These are phyloP conservation scores for Ascaphus truei DNA, from an alignment of 2,113 vertebrate species.

Conservation along the genomic window DNA sequence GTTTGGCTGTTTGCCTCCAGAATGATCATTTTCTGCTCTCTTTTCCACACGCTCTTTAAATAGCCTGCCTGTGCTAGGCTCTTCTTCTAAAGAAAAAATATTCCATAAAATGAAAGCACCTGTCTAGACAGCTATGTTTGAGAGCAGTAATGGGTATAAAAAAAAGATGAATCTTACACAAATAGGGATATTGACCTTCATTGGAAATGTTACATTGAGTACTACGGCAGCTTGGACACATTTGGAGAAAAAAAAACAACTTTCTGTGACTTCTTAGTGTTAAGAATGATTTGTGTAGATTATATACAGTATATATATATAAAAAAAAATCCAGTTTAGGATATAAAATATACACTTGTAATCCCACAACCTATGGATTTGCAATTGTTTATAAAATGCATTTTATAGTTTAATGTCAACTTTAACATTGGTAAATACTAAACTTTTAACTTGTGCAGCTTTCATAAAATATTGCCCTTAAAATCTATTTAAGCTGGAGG, in stretches of 20 bases:
- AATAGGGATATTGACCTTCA: constrained; percentile 19
- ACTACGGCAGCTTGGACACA: background rate
- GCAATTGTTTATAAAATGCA: too few relatives aligned
- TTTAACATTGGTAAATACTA: too few relatives aligned
- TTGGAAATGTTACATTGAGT: background rate
- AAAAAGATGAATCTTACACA: constrained; percentile 20
- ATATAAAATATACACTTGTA: background rate
- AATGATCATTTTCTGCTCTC: background rate
- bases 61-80: background rate
- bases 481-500: too few relatives aligned
- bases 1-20: constrained; percentile 5
- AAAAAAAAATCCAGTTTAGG: too few relatives aligned
- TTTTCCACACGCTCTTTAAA: background rate
- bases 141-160: constrained; percentile 3
- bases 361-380: too few relatives aligned
- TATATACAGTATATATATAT: background rate
- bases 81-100: background rate
- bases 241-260: background rate
- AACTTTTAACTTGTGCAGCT: too few relatives aligned
- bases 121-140: constrained; percentile 9
- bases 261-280: background rate
- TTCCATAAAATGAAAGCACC: constrained; percentile 8
- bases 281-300: background rate
- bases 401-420: too few relatives aligned
- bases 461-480: too few relatives aligned